phyloP scores from a whole-genome alignment of 1,140 invertebrate genomes.

The Bombus fervidus region DNA sequence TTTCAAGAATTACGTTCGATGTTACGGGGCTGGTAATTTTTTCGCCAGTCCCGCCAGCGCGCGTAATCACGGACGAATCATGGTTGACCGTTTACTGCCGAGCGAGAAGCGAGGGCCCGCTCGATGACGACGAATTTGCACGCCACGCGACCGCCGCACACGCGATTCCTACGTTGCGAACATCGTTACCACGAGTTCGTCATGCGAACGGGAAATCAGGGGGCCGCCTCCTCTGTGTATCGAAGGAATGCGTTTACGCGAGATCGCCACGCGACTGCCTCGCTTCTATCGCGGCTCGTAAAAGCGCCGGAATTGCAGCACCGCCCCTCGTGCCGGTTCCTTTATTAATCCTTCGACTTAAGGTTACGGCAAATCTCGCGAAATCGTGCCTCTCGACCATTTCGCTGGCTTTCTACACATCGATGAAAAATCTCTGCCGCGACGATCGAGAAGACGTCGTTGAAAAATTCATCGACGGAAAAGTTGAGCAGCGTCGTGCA shows the following conservation, averaged over 20 bases:
- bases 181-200: constrained; percentile 37
- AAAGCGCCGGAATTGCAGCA: neutral
- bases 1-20: neutral
- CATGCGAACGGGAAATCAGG: constrained; percentile 40
- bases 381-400: neutral
- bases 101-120: neutral
- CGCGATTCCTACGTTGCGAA: constrained; percentile 37
- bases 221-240: neutral
- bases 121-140: constrained; percentile 63
- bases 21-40: neutral
- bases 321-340: no score
- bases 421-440: neutral
- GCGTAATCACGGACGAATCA: constrained; percentile 16
- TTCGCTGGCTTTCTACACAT: neutral
- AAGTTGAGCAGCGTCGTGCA: no score
- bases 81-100: constrained; percentile 54
- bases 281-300: neutral
- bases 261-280: constrained; percentile 21
- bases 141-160: constrained; percentile 43
- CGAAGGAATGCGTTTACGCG: constrained; percentile 41
- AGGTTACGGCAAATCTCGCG: neutral
- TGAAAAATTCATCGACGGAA: no score
- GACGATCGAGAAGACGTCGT: neutral
- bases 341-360: no score
- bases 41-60: neutral